Evolutionary conservation across 1,140 invertebrate genomes (phyloP), one percentile per base, ranked within the genome.

Genomic region (Agraylea sexmaculata): DNA sequence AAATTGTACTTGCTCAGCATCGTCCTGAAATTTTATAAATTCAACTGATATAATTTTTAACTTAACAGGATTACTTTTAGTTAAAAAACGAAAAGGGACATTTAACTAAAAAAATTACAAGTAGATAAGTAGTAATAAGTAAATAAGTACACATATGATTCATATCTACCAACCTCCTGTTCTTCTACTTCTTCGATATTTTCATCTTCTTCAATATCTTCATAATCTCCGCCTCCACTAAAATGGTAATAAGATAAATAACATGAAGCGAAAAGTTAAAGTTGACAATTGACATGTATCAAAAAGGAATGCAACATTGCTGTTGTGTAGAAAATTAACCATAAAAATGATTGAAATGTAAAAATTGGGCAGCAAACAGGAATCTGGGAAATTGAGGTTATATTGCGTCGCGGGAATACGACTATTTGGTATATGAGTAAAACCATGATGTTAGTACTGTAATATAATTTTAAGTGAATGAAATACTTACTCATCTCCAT

Each of bases 171-270:
- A 49, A 67, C 68, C 53, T 75, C 73, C 37, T 66, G 66, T 47
- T 74, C 69, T 50, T 76, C 72, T 16, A 81, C 64, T 46, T 80
- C 77, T 55, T 86, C 80, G 35, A 84, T 74, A 56, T 82, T 82
- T 40, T 84, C 81, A 54, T 85, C 83, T 32, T 85, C 82, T 33
- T 84, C 82, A 13, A 80, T 81, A 53, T 84, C 82, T 42, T 83
- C 80, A 54, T 83, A 84, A 51, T 84, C 81, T 52, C 83, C 82
- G 15, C 69, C 80, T 10, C 71, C 80, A 40, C 78, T 80, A 50
- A 19, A 61, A 53, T 36, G 39, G 40, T 43, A 49, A 29, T 29
- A 51, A 41, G 35, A 43, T 17, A 17, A 30, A 38, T 19, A 33
- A 34, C 36, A 29, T 20, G 18, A 33, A 25, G 30, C 16, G 21